These are phyloP conservation scores for Ficedula albicollis DNA, from an alignment of 2,797 vertebrate species.

Conservation along the genomic window DNA sequence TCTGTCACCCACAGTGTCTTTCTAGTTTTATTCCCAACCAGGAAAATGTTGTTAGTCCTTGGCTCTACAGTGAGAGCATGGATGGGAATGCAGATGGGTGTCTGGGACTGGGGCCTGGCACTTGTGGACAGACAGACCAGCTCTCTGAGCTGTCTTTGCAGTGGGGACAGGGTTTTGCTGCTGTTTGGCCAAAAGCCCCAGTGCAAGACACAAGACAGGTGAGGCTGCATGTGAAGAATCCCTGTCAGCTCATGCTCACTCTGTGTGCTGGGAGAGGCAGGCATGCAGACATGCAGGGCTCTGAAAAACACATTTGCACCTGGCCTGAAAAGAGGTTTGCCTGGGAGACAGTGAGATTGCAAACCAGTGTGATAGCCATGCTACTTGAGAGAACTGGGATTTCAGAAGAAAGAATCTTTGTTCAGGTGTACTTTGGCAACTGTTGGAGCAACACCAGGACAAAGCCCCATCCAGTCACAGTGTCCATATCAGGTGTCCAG, in stretches of 20 bases:
- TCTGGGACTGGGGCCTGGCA: neutral
- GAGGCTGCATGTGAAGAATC: neutral
- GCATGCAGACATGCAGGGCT: neutral
- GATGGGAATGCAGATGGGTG: neutral
- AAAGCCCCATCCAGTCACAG: neutral
- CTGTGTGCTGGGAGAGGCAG: neutral
- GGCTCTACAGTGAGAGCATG: fast-evolving
- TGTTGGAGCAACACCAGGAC: neutral
- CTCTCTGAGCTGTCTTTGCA: neutral
- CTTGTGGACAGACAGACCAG: neutral
- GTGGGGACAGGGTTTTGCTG: neutral
- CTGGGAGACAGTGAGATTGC: neutral
- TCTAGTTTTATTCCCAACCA: neutral
- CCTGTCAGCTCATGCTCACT: neutral
- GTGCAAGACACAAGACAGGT: neutral
- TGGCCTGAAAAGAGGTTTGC: neutral
- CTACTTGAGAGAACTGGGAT: neutral
- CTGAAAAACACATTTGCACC: neutral
- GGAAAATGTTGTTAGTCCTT: neutral
- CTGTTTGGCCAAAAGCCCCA: neutral
- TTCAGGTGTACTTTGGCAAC: neutral
- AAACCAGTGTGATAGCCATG: neutral
- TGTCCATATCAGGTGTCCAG: neutral
- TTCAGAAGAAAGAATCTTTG: neutral
- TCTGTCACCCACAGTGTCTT: neutral